These are phyloP conservation scores for Lithophane leautieri DNA, from an alignment of 2,888 invertebrate genomes.

Conservation along the genomic window DNA sequence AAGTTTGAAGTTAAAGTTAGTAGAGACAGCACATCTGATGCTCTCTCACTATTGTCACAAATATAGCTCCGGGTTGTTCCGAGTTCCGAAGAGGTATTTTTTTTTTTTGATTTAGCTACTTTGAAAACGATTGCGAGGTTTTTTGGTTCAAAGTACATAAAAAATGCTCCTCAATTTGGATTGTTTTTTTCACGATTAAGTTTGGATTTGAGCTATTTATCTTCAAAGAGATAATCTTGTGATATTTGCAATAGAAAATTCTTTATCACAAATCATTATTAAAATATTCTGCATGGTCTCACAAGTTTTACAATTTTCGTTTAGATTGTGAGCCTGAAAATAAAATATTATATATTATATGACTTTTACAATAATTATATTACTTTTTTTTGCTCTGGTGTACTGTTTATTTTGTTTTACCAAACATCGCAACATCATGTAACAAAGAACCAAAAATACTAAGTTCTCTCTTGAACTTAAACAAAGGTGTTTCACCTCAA, in stretches of 20 bases:
- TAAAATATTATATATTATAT: neutral
- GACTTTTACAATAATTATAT: too few species aligned
- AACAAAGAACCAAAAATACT: neutral
- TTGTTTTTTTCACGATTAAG: neutral
- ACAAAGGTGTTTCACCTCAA: neutral
- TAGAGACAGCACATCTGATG: conserved; percentile 23
- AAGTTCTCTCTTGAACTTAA: neutral
- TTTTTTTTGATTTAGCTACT: neutral
- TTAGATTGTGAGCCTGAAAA: neutral
- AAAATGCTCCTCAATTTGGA: neutral
- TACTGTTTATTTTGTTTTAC: neutral
- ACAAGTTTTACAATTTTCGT: neutral
- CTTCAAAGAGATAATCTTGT: neutral
- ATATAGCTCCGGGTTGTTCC: neutral
- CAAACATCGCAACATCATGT: neutral
- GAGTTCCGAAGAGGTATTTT: neutral
- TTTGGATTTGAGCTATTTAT: neutral
- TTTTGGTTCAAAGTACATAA: neutral
- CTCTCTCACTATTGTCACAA: conserved; percentile 14
- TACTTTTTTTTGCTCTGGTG: neutral
- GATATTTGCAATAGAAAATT: neutral
- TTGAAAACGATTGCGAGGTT: neutral
- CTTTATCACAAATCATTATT: neutral
- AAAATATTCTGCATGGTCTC: neutral
- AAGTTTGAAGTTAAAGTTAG: conserved; percentile 35